Conservation (phyloP, 2,888 invertebrate species). For the Melanostoma mellinum region DNA sequence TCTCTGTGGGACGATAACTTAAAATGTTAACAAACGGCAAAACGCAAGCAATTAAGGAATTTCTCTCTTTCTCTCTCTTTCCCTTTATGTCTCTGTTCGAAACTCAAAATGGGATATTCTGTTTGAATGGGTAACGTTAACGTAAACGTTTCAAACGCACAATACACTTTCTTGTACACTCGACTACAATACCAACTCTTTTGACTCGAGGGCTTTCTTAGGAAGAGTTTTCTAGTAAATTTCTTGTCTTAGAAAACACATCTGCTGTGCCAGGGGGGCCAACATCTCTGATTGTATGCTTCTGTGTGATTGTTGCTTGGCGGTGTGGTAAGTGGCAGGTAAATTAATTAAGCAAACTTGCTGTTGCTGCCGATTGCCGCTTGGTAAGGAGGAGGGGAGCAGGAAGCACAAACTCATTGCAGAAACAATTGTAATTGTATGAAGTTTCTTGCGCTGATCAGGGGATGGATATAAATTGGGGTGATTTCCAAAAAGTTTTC, state of each 20-base stretch:
- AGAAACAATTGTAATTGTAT: conserved; percentile 20
- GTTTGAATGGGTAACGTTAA: conserved; percentile 1
- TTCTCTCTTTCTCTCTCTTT: conserved; percentile 28
- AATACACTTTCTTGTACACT: neutral
- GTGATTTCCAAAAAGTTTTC: conserved; percentile 22
- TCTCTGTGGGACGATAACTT: conserved; percentile 74
- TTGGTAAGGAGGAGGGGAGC: neutral
- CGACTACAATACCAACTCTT: neutral
- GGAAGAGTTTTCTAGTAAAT: conserved; percentile 13
- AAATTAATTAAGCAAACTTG: conserved; percentile 71
- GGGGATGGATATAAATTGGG: conserved; percentile 3
- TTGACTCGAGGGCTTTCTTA: conserved; percentile 56
- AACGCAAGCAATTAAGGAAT: conserved; percentile 73
- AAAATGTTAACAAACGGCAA: conserved; percentile 69
- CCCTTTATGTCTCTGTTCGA: too few relatives aligned
- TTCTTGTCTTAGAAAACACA: neutral
- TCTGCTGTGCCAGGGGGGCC: neutral
- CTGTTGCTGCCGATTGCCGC: conserved; percentile 64
- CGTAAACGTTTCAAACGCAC: conserved; percentile 14
- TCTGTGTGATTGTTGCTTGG: conserved; percentile 50
- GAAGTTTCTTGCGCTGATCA: neutral
- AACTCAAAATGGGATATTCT: neutral
- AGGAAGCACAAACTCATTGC: conserved; percentile 30
- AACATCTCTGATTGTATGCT: conserved; percentile 43
- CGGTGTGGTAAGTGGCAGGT: conserved; percentile 64